Conservation (phyloP, 2,113 vertebrate genomes). For the Ameiurus melas region DNA sequence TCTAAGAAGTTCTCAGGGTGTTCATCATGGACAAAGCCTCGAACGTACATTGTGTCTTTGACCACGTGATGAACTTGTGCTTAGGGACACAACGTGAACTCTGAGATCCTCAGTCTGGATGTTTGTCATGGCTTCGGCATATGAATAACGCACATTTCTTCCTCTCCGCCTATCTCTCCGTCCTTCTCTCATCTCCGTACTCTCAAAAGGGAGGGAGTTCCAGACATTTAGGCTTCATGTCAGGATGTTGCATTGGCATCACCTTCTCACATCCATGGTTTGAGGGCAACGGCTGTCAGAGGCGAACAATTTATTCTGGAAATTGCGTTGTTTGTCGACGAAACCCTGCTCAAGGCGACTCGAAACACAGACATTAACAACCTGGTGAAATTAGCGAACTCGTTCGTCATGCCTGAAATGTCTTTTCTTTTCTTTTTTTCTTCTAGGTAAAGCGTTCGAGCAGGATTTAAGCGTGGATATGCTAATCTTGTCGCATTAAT, state of each 20-base stretch:
- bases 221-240: constrained; percentile 43
- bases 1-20: neutral
- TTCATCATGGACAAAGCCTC: neutral
- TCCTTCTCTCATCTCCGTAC: constrained; percentile 36
- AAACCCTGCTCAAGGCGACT: neutral
- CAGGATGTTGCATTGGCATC: constrained; percentile 28
- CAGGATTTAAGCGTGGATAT: constrained; percentile 69
- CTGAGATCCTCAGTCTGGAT: constrained; percentile 12
- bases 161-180: constrained; percentile 29
- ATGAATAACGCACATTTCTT: constrained; percentile 50
- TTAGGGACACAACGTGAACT: neutral
- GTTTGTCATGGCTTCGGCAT: constrained; percentile 39
- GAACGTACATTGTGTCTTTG: neutral
- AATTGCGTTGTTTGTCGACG: constrained; percentile 70
- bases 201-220: constrained; percentile 51
- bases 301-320: constrained; percentile 12
- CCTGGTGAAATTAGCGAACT: constrained; percentile 45
- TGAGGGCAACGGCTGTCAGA: constrained; percentile 9
- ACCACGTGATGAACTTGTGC: constrained; percentile 20
- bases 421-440: constrained; percentile 67
- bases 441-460: constrained; percentile 63
- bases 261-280: constrained; percentile 25
- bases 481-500: constrained; percentile 79
- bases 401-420: constrained; percentile 56
- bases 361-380: constrained; percentile 39